Percentiles rank a stretch among this genome's conserved stretches.
phyloP scores from a whole-genome alignment of 1,140 invertebrate genomes.

The Lasaia peninsularis region DNA sequence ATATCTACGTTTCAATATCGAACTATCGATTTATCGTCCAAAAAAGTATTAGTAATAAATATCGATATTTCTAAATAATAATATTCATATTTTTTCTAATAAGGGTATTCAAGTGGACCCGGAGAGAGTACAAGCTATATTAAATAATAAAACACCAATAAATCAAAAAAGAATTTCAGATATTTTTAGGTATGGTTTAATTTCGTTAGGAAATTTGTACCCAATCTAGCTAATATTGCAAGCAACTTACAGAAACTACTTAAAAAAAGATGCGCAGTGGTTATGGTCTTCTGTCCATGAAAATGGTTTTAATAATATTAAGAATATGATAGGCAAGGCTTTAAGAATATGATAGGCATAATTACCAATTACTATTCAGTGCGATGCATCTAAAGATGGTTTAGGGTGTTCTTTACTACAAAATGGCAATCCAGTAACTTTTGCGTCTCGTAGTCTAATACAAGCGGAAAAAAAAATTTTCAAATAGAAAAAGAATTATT shows the following conservation, averaged over 20 bases:
- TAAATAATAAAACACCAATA: slow-evolving; percentile 40
- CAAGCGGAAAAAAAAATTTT: slow-evolving; percentile 42
- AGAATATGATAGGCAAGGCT: slow-evolving; percentile 18
- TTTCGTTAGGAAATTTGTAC: slow-evolving; percentile 40
- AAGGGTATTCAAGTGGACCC: slow-evolving; percentile 52
- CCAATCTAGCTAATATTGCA: slow-evolving; percentile 12
- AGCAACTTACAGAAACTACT: slow-evolving; percentile 14
- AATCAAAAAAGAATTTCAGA: slow-evolving; percentile 47
- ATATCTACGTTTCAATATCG: too few species aligned
- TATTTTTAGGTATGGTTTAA: slow-evolving; percentile 53
- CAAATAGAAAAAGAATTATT: too few species aligned
- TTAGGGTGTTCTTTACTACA: slow-evolving; percentile 64
- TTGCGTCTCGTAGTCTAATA: slow-evolving; percentile 35
- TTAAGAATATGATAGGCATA: slow-evolving; percentile 37
- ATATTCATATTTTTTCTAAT: slow-evolving; percentile 22
- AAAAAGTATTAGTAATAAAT: too few species aligned
- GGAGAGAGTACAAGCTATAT: slow-evolving; percentile 50
- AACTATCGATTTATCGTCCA: too few species aligned
- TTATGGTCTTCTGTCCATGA: slow-evolving; percentile 19
- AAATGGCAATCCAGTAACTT: slow-evolving; percentile 42
- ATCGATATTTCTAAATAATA: too few species aligned
- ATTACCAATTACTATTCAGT: slow-evolving; percentile 33
- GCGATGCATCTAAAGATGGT: slow-evolving; percentile 50
- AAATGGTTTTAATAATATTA: slow-evolving; percentile 20
- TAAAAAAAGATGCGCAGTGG: slow-evolving; percentile 23